Evolutionary conservation across 2,888 invertebrate species (phyloP).

Genomic region (Sthenelais limicola): DNA sequence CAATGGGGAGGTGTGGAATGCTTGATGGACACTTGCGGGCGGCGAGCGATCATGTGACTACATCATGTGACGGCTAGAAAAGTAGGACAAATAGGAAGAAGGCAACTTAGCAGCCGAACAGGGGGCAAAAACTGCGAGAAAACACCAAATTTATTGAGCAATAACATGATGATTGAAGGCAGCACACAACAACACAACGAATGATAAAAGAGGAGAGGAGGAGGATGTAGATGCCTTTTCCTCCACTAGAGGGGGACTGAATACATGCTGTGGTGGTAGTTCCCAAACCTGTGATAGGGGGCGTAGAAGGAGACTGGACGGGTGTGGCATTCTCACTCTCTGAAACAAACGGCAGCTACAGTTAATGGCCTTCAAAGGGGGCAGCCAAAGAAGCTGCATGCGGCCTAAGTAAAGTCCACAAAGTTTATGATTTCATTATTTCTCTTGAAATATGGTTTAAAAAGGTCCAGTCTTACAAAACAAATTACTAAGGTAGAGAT

Average conservation of each 20-base stretch:
- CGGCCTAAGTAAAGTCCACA: neutral
- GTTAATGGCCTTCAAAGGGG: slow-evolving; percentile 3
- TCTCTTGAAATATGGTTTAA: neutral
- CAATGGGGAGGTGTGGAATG: no score
- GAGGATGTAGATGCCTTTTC: no score
- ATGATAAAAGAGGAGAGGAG: neutral
- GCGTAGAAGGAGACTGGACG: slow-evolving; percentile 20
- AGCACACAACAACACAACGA: neutral
- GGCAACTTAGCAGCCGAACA: no score
- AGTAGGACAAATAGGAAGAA: no score
- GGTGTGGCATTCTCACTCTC: slow-evolving; percentile 39
- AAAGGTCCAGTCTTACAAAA: neutral
- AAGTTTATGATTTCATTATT: neutral
- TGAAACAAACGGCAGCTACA: slow-evolving; percentile 33
- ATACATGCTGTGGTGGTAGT: no score
- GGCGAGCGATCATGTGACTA: no score
- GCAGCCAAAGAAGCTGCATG: neutral
- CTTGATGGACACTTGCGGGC: no score
- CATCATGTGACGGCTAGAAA: no score
- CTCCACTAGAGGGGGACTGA: no score
- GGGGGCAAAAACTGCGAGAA: no score
- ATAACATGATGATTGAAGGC: no score
- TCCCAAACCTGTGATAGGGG: slow-evolving; percentile 25
- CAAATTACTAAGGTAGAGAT: neutral
- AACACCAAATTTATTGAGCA: no score